Conservation (phyloP, 2,797 vertebrate species). For the Phylloscopus collybita region DNA sequence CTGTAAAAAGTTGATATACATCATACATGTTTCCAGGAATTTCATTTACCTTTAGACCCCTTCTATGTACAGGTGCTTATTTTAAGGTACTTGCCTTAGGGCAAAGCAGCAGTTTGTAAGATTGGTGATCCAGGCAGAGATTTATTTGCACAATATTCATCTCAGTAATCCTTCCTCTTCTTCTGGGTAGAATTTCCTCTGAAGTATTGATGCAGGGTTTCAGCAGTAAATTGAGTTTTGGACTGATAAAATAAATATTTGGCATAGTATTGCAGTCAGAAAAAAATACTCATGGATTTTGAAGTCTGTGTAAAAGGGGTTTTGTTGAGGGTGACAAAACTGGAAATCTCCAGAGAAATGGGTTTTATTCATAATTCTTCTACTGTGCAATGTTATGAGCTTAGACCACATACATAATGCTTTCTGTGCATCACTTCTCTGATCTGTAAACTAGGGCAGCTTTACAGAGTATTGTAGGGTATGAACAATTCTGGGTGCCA, state of each 20-base stretch:
- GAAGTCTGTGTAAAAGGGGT: constrained; percentile 1
- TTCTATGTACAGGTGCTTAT: background rate
- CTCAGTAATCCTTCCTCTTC: constrained; percentile 19
- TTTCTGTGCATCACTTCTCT: constrained; percentile 12
- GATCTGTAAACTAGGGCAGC: background rate
- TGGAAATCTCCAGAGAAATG: constrained; percentile 32
- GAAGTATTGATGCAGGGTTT: constrained; percentile 8
- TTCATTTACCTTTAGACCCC: background rate
- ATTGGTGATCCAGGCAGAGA: background rate
- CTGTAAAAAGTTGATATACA: background rate
- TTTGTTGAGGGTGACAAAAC: constrained; percentile 38
- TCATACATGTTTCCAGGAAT: background rate
- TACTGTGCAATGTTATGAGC: background rate
- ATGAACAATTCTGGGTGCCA: background rate
- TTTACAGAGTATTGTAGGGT: background rate
- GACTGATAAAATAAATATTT: constrained; percentile 49
- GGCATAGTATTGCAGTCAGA: background rate
- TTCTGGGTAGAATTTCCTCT: constrained; percentile 15
- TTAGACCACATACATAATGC: background rate
- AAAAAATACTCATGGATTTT: background rate
- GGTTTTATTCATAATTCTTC: constrained; percentile 45
- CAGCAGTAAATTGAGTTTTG: constrained; percentile 44
- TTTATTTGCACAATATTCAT: constrained; percentile 23
- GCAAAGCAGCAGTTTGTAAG: background rate
- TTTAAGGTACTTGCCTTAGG: background rate